Base-by-base conservation (phyloP, 2,888 invertebrate genomes). In the Chrysodeixis includens region DNA sequence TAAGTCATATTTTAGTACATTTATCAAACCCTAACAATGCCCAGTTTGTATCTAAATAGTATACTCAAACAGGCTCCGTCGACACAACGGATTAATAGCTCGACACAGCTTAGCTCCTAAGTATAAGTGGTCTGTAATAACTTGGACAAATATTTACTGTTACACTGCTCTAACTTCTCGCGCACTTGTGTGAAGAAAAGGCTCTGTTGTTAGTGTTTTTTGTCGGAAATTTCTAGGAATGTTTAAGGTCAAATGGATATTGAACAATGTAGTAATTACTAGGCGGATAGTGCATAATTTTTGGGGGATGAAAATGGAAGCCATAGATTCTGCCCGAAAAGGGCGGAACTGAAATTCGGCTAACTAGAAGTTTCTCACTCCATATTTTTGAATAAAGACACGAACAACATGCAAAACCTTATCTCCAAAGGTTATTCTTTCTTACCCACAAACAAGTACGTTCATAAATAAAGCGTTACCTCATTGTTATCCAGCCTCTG, bases 41-140 rank as follows among this genome's bases (percentile, higher is more conserved):
- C 64, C 62, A 52, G 59, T 56, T 72, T 69, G 66, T 76, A 66
- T 73, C 69, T 63, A 69, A 77, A 74, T 68, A 68, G 58, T 61
- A 67, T 20, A 58, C 61, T 26, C 69, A 74, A 74, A 75, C 71
- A 60, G 58, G 59, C 54, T 74, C 35, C 70, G 63, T 60, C 73
- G 16, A n/a, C 7, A n/a, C n/a, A 40, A 40, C 55, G 75, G 79
- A 79, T 81, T 78, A 81, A 73, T 76, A 71, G 62, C 69, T 71
- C 51, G 40, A 30, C 59, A 40, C 51, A 54, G 74, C 74, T 81
- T 71, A 77, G 68, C 62, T 40, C 22, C 40, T 72, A 77, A 81
- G 77, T 79, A 70, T 66, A 81, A 81, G 81, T 79, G 81, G 77
- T 67, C 59, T 54, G 70, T 81, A 71, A 81, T 79, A 75, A 81